These are phyloP conservation scores for Uromys caudimaculatus DNA, from an alignment of 2,797 vertebrate genomes.

Conservation along the genomic window DNA sequence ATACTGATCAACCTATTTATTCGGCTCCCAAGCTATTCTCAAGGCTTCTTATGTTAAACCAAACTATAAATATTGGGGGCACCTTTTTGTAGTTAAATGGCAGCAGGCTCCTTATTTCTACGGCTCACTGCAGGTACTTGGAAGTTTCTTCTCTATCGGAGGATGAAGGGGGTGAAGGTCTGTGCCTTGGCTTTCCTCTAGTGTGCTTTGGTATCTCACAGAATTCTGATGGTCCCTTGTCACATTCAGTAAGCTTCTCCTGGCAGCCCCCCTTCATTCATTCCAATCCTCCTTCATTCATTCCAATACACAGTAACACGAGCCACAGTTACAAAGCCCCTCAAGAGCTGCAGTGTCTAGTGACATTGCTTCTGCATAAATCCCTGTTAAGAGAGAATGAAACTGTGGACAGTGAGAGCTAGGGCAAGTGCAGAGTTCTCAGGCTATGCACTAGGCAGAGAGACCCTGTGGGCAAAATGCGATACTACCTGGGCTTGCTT, in stretches of 20 bases:
- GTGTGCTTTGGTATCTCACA: not conserved
- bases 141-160: not conserved
- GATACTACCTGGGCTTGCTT: not conserved
- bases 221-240: not conserved
- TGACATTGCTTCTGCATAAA: not conserved
- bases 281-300: not conserved
- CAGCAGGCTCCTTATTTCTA: not conserved
- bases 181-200: not conserved
- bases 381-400: not conserved
- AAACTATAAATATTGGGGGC: not conserved
- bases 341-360: not conserved
- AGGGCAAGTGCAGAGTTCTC: not conserved
- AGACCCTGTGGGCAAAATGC: not conserved
- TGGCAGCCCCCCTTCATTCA: not conserved
- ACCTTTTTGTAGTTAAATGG: constrained; percentile 49
- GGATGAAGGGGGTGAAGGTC: not conserved
- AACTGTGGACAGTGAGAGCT: not conserved
- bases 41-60: constrained; percentile 16
- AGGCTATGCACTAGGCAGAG: not conserved
- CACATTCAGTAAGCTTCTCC: not conserved
- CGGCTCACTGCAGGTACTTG: not conserved
- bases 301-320: not conserved
- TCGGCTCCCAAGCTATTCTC: not conserved
- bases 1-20: not conserved
- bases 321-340: not conserved